Evolutionary conservation across 1,140 invertebrate genomes (phyloP), one percentile per base, ranked within the genome.

Genomic region (Fopius arisanus): DNA sequence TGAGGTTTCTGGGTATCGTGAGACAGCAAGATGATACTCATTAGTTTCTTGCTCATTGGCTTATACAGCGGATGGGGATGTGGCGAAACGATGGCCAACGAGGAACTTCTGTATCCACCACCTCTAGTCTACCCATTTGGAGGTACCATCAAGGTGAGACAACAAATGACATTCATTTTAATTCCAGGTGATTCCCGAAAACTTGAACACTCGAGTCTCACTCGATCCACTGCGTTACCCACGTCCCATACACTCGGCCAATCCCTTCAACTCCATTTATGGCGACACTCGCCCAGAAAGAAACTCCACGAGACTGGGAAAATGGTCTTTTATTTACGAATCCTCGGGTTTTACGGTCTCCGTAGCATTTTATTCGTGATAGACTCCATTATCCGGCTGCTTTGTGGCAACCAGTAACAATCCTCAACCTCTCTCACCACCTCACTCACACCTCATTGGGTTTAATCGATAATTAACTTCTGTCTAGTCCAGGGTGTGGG

Each of bases 61-160:
- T 67, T 73, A 48, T 70, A 63, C 69, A 75, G 41, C 59, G 41
- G 41, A 28, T 12, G 21, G 29, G 37, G 40, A 19, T 21, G 14
- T 26, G 33, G 37, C 26, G 67, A 65, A 33, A 73, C 43, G 21
- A 73, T 9, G 26, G 29, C 37, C 62, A 29, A 48, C n/a, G 29
- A 74, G 31, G 37, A 81, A 62, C 43, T 76, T 26, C 29, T 83
- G 19, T 73, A 78, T 67, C 70, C 81, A 1, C 83, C 82, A 6
- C 82, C 83, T 0, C 69, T 88, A 23, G 79, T 86, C 51, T 86
- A 83, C 63, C 86, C 86, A 19, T 82, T 76, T 31, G 84, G 85
- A 28, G 86, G 84, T 31, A 83, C 70, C 59, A 72, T 85, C 12
- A 88, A 88, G 86, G 86, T 88, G 80, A 12, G 40, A 71, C 12